These are phyloP conservation scores for Rugalucina vietnamica DNA, from an alignment of 2,888 invertebrate species.

Conservation along the genomic window DNA sequence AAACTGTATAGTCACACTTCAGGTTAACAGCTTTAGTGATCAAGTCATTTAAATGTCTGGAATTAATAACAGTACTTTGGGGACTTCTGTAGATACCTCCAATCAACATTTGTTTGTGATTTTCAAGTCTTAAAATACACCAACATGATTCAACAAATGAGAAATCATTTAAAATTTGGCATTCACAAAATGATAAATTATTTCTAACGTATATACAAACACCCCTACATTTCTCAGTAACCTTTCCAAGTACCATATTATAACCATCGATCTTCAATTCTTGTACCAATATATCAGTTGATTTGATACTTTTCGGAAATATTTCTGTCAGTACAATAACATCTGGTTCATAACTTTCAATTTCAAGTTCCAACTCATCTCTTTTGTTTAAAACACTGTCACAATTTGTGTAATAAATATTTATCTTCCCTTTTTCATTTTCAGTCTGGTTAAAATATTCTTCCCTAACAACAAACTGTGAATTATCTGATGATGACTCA, in stretches of 20 bases:
- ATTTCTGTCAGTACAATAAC: constrained; percentile 16
- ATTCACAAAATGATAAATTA: not conserved
- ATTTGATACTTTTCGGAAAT: constrained; percentile 6
- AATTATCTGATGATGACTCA: not conserved
- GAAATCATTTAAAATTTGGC: not conserved
- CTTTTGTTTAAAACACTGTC: constrained; percentile 19
- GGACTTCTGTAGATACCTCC: constrained; percentile 15
- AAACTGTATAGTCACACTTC: constrained; percentile 7
- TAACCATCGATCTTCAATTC: constrained; percentile 1
- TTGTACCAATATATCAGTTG: not conserved
- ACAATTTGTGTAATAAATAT: constrained; percentile 19
- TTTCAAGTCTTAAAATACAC: not conserved
- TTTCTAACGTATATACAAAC: constrained; percentile 1
- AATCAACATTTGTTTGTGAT: not conserved
- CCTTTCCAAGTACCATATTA: not conserved
- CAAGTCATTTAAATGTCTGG: not conserved
- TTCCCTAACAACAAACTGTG: not conserved
- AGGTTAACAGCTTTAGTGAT: not conserved
- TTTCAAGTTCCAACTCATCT: constrained; percentile 8
- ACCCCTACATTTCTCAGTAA: not conserved
- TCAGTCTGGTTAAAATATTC: not conserved
- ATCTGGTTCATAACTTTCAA: constrained; percentile 5
- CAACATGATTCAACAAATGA: constrained; percentile 12
- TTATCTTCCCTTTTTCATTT: not conserved
- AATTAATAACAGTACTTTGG: not conserved